Base-by-base conservation (phyloP, 2,113 vertebrate genomes). In the Macaca fascicularis region DNA sequence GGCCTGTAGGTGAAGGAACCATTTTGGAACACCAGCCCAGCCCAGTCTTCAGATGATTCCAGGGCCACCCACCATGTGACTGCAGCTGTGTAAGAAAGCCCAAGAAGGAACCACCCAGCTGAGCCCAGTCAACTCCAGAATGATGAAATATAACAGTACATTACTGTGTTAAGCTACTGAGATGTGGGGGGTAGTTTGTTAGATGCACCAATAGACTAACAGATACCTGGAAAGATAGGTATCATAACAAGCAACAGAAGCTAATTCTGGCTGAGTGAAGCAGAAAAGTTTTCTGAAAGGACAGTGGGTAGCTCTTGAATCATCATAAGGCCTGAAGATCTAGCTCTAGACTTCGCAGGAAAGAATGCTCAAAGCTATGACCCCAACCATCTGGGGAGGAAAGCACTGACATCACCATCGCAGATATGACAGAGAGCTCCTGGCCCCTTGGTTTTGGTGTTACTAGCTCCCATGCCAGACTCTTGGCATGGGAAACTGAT, bases 281-380 rank as follows among this genome's bases (percentile, higher is more conserved):
- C 43, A 79, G 35, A 74, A 74, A 92, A 22, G 38, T 52, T 35
- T 89, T 87, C 90, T 86, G 50, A 72, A 92, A 94, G 14, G 45
- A 87, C 7, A 38, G 7, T 85, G 57, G 30, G 19, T 75, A 80
- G n/a, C 43, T 91, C 17, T 3, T 55, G 38, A 90, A 50, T 78
- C 55, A 86, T 35, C 6, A 25, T 4, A 67, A 93, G 27, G 22
- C n/a, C 32, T 13, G 16, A 86, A 52, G 55, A 79, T 8, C 67
- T 80, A 90, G 30, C 45, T 96, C 48, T 32, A 80, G 57, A 43
- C 5, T 61, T 72, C 17, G 19, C 32, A 79, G 80, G 45, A 90
- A 74, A 67, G 32, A 87, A 55, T 35, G 61, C 19, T 57, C 6
- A n/a, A 67, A 90, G 35, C 30, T 48, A 20, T 20, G 23, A 61